Conservation (phyloP, 2,797 vertebrate genomes). For the Periparus ater region DNA sequence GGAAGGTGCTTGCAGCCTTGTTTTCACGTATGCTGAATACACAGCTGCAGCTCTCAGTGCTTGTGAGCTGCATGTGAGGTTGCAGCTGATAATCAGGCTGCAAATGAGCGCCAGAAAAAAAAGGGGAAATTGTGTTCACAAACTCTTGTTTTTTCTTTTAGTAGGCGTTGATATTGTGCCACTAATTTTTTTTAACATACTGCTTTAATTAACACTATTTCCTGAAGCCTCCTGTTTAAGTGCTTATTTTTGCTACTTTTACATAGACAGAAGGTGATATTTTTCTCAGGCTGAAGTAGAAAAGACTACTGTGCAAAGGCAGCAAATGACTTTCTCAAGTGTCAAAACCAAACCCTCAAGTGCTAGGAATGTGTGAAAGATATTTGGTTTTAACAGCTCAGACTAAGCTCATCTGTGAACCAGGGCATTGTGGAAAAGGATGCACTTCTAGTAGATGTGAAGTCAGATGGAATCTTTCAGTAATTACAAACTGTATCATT, state of each 20-base stretch:
- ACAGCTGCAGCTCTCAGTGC: not conserved
- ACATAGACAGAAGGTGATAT: slow-evolving; percentile 27
- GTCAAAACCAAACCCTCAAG: slow-evolving; percentile 20
- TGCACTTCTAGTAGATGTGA: not conserved
- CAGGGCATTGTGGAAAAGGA: not conserved
- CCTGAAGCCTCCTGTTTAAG: slow-evolving; percentile 26
- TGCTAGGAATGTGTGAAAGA: slow-evolving; percentile 31
- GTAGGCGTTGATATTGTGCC: slow-evolving; percentile 29
- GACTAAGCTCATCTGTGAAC: not conserved
- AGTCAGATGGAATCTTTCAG: not conserved
- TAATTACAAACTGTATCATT: not conserved
- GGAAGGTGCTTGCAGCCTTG: not conserved
- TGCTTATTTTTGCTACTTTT: slow-evolving; percentile 42
- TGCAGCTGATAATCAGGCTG: not conserved
- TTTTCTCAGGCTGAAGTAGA: slow-evolving; percentile 41
- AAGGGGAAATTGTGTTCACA: not conserved
- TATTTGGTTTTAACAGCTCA: not conserved
- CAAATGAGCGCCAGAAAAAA: slow-evolving; percentile 27
- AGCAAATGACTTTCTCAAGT: slow-evolving; percentile 39
- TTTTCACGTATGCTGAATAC: not conserved
- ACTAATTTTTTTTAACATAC: slow-evolving; percentile 16
- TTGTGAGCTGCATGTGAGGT: not conserved
- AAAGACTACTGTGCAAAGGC: slow-evolving; percentile 32
- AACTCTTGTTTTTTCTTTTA: not conserved
- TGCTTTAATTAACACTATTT: slow-evolving; percentile 57